A percentile compares a stretch with the other conserved stretches of the same genome.
Conservation (phyloP, 2,888 invertebrate species). For the Odontocolon sp. region DNA sequence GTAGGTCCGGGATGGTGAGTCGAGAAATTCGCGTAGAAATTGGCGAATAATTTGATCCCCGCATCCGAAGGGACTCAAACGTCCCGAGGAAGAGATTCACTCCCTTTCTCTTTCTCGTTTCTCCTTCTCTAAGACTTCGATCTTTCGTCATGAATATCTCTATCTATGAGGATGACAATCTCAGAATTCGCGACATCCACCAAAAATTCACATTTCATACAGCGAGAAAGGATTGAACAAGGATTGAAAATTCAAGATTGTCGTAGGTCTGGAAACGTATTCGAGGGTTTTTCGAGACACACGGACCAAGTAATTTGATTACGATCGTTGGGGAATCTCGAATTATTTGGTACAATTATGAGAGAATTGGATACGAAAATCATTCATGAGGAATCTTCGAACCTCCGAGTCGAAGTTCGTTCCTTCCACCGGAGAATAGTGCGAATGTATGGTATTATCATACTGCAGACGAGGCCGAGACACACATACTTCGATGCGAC, state of each 20-base stretch:
- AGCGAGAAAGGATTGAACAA: too few species aligned
- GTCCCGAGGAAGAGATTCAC: constrained; percentile 4
- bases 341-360: constrained; percentile 31
- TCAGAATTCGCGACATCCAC: too few species aligned
- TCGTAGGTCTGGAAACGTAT: constrained; percentile 50
- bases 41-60: constrained; percentile 62
- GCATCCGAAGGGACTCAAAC: constrained; percentile 47
- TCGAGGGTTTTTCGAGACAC: background rate
- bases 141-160: background rate
- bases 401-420: background rate
- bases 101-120: too few species aligned
- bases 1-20: constrained; percentile 68
- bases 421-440: background rate
- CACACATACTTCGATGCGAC: background rate
- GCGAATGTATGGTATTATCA: background rate
- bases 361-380: constrained; percentile 41
- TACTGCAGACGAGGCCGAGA: constrained; percentile 23
- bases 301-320: constrained; percentile 46
- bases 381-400: constrained; percentile 50
- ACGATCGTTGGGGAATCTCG: background rate
- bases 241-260: constrained; percentile 30
- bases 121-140: too few species aligned
- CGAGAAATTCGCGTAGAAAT: constrained; percentile 31
- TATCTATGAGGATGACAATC: background rate
- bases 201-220: constrained; percentile 16